Base-by-base conservation (phyloP, 1,140 invertebrate genomes). In the Nylanderia fulva region DNA sequence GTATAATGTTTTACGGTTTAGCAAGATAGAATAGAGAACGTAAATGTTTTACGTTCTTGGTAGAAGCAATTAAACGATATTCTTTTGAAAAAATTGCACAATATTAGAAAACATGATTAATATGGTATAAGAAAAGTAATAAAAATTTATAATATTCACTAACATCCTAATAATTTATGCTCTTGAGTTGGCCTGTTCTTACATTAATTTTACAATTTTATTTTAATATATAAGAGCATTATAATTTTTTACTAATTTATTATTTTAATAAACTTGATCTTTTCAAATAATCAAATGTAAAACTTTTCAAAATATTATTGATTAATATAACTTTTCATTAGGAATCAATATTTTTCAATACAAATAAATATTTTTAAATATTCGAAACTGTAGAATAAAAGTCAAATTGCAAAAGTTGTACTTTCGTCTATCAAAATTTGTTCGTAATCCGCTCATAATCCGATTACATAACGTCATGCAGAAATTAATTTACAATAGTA, bases 401-500 rank as follows among this genome's bases (percentile, higher is more conserved):
- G 0, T 48, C 15, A 27, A 69, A 45, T 11, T 21, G 9, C 13
- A 72, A 18, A 39, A 45, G 18, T 13, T 77, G 29, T 52, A 48
- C 42, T 80, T 54, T 69, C 24, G 24, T n/a, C 33, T 72, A 60
- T 45, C n/a, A 24, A 13, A 58, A 58, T 72, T 72, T 58, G 77
- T 13, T 64, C 33, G 15, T 82, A 39, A 82, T 82, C 29, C 45
- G 29, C 42, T 24, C 13, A 52, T 74, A 6, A 13, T 5, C n/a
- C 15, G 36, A 45, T 72, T 24, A 39, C 33, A 58, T 42, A 45
- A 27, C 39, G 45, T 82, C 72, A 58, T n/a, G 36, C 52, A 39
- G 66, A 60, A 82, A 82, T 82, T 82, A 82, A 82, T 82, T 82
- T 82, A 60, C 77, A 58, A 68, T 68, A 71, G 36, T 82, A 82